These are phyloP conservation scores for Austrofundulus limnaeus DNA, from an alignment of 2,113 vertebrate species.

Conservation along the genomic window DNA sequence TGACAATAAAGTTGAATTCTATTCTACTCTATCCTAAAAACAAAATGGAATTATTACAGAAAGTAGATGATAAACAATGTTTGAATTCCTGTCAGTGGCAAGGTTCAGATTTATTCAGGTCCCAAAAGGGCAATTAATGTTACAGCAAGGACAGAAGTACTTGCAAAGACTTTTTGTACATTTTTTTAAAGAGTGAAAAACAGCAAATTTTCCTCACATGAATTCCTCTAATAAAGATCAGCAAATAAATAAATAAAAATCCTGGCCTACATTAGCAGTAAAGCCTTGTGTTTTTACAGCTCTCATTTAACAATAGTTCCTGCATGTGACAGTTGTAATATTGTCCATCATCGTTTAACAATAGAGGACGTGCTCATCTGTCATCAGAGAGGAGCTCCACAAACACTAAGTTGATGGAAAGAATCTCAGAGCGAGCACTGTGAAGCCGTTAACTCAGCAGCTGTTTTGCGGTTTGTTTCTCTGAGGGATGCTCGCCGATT, in stretches of 20 bases:
- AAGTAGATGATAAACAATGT: no score
- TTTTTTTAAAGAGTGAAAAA: no score
- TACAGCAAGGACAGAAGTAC: no score
- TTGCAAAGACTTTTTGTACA: no score
- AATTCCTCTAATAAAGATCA: no score
- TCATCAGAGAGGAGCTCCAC: conserved; percentile 57
- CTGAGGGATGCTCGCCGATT: conserved; percentile 52
- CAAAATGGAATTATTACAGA: no score
- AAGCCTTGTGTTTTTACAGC: conserved; percentile 34
- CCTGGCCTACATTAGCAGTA: conserved; percentile 15
- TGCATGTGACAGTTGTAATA: conserved; percentile 45
- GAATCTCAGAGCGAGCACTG: conserved; percentile 65
- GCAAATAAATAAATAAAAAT: background rate
- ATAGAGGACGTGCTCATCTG: conserved; percentile 57
- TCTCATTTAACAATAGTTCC: conserved; percentile 41
- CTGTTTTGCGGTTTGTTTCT: conserved; percentile 64
- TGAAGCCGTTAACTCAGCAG: conserved; percentile 63
- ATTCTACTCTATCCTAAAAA: no score
- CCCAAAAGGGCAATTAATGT: no score
- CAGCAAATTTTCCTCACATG: no score
- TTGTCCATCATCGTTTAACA: conserved; percentile 51
- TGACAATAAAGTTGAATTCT: no score
- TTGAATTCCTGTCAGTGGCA: no score
- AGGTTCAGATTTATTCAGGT: no score
- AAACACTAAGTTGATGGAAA: conserved; percentile 76